Base-by-base conservation (phyloP, 2,888 invertebrate species). In the Caenorhabditis imperialis region DNA sequence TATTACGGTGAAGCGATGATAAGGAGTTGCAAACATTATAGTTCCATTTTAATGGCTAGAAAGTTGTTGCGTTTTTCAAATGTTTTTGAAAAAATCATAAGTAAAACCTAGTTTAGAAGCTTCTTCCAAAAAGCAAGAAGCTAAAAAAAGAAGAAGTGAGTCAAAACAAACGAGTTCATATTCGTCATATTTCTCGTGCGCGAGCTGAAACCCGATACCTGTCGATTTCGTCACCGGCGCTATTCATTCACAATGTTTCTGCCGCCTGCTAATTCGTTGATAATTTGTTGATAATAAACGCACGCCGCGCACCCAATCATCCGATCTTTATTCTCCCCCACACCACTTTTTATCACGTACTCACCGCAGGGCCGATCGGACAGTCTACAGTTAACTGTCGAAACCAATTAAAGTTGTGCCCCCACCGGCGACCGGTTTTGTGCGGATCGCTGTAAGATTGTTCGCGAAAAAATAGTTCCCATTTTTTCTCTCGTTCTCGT, bases 401-500 rank as follows among this genome's bases (percentile, higher is more conserved):
- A 57, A 67, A 57, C 67, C 67, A 67, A 67, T 67, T 67, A 67
- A 65, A 57, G 57, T 67, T 57, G 57, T 57, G 57, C 35, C 16
- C 38, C 30, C 25, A 23, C 48, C 47, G n/a, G 27, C 62, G 27
- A 67, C 67, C 50, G 67, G 67, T 67, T 67, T 37, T 23, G 16
- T 45, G 30, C 23, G 30, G 48, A 42, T 42, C 38, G 37, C 38
- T 38, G 37, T 10, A 35, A 50, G 50, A 65, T 51, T 58, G 57
- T 55, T 63, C 63, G 65, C 48, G 47, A 65, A 65, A 63, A 55
- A 25, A 14, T 23, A 40, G 37, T 63, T 63, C 55, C 30, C 22
- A 35, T 2, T 16, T 16, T 18, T 23, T 7, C n/a, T 38, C 33
- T 37, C 47, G 38, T 53, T 44, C 22, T 37, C 51, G 54, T 20